Percentiles rank a stretch among this genome's conserved stretches.
Conservation (phyloP, 2,113 vertebrate genomes). For the Colius striatus region DNA sequence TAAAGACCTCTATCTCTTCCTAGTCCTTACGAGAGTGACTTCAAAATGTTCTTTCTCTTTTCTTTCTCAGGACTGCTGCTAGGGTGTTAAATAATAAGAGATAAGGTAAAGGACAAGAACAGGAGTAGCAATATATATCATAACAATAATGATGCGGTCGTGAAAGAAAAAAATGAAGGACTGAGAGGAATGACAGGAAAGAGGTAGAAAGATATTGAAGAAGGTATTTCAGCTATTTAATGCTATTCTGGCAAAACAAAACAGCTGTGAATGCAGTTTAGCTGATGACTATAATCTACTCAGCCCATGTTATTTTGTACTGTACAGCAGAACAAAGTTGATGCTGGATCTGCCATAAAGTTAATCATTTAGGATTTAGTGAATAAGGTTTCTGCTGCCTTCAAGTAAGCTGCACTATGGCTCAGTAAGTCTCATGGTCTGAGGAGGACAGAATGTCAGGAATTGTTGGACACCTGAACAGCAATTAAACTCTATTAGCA, state of each 20-base stretch:
- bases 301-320: not conserved
- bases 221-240: not conserved
- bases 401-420: not conserved
- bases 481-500: not conserved
- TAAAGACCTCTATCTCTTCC: not conserved
- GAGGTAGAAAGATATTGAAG: not conserved
- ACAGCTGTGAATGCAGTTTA: not conserved
- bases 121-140: not conserved
- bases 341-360: not conserved
- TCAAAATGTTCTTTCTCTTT: not conserved
- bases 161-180: not conserved
- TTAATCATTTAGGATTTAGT: not conserved
- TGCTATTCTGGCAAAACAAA: not conserved
- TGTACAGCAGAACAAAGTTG: not conserved
- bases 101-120: not conserved
- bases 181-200: not conserved
- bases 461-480: not conserved
- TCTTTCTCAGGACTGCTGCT: not conserved
- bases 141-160: not conserved
- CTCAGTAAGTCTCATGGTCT: not conserved
- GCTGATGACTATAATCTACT: not conserved
- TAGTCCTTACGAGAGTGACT: not conserved
- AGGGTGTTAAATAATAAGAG: not conserved
- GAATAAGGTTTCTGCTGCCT: not conserved
- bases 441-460: not conserved